Evolutionary conservation across 2,888 invertebrate species (phyloP), one percentile per base, ranked within the genome.

Genomic region (Tuta absoluta): DNA sequence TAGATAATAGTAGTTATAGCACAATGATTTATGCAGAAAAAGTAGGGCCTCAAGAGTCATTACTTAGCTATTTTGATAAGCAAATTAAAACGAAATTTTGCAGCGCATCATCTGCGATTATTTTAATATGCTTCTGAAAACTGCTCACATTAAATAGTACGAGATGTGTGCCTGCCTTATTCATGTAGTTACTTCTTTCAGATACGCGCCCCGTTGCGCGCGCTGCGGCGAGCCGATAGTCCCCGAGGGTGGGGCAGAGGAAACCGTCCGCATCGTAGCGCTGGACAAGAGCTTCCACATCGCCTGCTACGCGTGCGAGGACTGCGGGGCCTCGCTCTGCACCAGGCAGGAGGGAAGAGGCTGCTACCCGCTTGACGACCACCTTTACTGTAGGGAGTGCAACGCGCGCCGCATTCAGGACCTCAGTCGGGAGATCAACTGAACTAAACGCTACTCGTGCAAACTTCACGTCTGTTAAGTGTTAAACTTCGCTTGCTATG

Each of bases 201-300:
- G 91, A 67, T 99, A 99, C 86, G 99, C 99, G 0, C 99, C 99
- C 0, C 94, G 99, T 21, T 99, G 99, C 85, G 98, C 98, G 78
- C 97, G 98, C 0, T 99, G 99, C 81, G 95, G 96, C 67, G 93
- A 96, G 72, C 99, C 99, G 0, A 99, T 99, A 59, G 98, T 99
- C 93, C 99, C 99, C 0, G 97, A 97, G 77, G 95, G 95, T 0
- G 99, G 98, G 0, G 95, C 98, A 72, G 98, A 98, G 71, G 99
- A 99, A 88, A 99, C 99, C 0, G 98, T 99, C 0, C 93, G 99
- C 38, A 98, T 99, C 1, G 99, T 99, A 0, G 99, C 99, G 0
- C 92, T 99, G 69, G 99, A 99, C 86, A 95, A 97, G 74, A 98
- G 98, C 84, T 99, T 98, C 87, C 99, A 99, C 86, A 96, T 98